phyloP scores from a whole-genome alignment of 2,888 invertebrate species.

The Aleiodes alternator region DNA sequence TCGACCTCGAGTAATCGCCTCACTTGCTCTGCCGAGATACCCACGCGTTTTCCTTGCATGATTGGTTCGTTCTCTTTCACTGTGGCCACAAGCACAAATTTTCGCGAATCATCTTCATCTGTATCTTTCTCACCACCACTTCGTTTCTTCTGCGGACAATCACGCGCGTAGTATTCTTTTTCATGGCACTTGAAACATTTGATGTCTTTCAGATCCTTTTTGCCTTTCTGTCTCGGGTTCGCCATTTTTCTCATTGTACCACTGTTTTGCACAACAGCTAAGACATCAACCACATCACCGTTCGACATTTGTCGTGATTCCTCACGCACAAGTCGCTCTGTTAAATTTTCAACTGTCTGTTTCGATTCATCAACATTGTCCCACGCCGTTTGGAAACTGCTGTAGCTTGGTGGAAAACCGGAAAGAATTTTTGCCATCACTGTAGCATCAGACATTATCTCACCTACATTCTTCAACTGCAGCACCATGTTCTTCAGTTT shows the following conservation, averaged over 20 bases:
- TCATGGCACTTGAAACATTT: conserved; percentile 48
- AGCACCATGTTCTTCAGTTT: conserved; percentile 19
- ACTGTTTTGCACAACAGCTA: background rate
- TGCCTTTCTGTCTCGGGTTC: background rate
- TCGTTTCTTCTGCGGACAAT: conserved; percentile 41
- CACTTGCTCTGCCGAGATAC: conserved; percentile 40
- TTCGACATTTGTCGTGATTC: conserved; percentile 30
- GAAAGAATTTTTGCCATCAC: conserved; percentile 15
- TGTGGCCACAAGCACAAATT: conserved; percentile 48
- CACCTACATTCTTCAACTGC: conserved; percentile 4
- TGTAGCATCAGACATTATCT: conserved; percentile 6
- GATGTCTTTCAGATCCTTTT: conserved; percentile 42
- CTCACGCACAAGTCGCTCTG: conserved; percentile 45
- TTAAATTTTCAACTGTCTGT: conserved; percentile 46
- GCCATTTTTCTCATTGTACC: background rate
- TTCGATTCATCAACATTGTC: conserved; percentile 41
- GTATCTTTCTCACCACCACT: conserved; percentile 36
- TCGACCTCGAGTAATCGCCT: conserved; percentile 44
- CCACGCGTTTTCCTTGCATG: conserved; percentile 31
- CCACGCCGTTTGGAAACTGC: conserved; percentile 48
- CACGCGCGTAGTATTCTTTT: conserved; percentile 49
- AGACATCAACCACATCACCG: background rate
- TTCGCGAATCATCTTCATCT: conserved; percentile 12
- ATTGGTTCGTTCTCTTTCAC: conserved; percentile 34
- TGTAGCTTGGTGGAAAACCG: conserved; percentile 36